phyloP scores from a whole-genome alignment of 2,888 invertebrate genomes.

The Hylaea fasciaria region DNA sequence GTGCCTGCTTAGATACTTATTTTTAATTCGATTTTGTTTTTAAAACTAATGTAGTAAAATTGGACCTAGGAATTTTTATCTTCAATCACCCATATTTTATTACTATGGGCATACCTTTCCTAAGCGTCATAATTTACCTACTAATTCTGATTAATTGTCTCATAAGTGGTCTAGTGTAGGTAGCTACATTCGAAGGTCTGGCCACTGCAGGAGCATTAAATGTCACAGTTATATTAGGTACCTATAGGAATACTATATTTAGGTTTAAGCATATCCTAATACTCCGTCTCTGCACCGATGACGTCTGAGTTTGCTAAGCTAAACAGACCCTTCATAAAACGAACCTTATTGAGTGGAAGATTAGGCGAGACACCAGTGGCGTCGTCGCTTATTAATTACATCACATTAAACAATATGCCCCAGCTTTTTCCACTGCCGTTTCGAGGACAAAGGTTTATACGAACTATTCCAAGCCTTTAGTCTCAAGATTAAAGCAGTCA shows the following conservation, averaged over 20 bases:
- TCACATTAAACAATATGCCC: constrained; percentile 70
- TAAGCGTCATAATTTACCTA: no score
- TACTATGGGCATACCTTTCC: no score
- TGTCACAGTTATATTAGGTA: no score
- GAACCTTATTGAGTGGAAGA: constrained; percentile 65
- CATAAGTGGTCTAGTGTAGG: no score
- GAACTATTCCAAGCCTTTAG: constrained; percentile 49
- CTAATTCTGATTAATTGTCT: no score
- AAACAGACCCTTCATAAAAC: constrained; percentile 65
- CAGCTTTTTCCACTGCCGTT: constrained; percentile 47
- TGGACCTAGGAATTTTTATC: no score
- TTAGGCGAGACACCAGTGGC: constrained; percentile 55
- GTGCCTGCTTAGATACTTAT: no score
- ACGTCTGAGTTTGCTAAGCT: constrained; percentile 55
- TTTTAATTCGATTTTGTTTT: not conserved
- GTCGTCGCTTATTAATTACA: constrained; percentile 69
- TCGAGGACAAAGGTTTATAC: constrained; percentile 46
- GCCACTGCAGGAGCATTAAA: no score
- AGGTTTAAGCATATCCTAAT: not conserved
- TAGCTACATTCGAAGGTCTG: no score
- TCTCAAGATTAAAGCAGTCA: constrained; percentile 40
- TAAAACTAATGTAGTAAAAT: not conserved
- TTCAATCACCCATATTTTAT: no score
- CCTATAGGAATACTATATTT: no score
- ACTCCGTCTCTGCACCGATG: constrained; percentile 55